Evolutionary conservation across 1,140 invertebrate species (phyloP), one percentile per base, ranked within the genome.

Genomic region (Holcopasites calliopsidis): DNA sequence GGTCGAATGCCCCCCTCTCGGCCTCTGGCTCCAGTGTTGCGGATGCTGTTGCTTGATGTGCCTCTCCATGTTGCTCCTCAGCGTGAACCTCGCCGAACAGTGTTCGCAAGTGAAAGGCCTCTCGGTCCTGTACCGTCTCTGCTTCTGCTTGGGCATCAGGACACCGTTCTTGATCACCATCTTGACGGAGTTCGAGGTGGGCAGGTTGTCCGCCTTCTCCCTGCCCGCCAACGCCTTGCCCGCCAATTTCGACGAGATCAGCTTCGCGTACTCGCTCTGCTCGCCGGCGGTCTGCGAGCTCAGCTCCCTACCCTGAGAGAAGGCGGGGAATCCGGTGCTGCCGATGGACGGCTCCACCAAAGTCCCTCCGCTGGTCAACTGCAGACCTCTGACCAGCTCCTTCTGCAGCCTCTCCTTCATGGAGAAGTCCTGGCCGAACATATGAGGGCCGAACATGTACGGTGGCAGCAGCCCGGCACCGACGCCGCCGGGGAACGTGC

Each of bases 11-110:
- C 88, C 91, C 52, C 85, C 92, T 73, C 94, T 92, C 76, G 96
- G 95, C 54, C 95, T 91, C 69, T 96, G 95, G 57, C 95, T 96
- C 96, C 97, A 98, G 79, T 94, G 95, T 61, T 97, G 95, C 0
- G 97, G 97, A 92, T 98, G 97, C 83, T 98, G 97, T 82, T 98
- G 97, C 87, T 98, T 98, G 0, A 98, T 96, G 76, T 98, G 97
- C 1, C 97, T 92, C 89, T 98, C 97, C 97, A 98, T 98, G 85
- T 98, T 98, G 8, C 97, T 97, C 8, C 97, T 93, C 0, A 98
- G 89, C 0, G 97, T 98, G 85, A 98, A 98, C 57, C 96, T 93
- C 0, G 97, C 96, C 0, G 96, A 95, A 86, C 97, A 98, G 82
- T 97, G 95, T 44, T 96, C 96, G 88, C 97, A 98, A 1, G 95